phyloP scores from a whole-genome alignment of 2,113 vertebrate species.

The Tupaia tana region DNA sequence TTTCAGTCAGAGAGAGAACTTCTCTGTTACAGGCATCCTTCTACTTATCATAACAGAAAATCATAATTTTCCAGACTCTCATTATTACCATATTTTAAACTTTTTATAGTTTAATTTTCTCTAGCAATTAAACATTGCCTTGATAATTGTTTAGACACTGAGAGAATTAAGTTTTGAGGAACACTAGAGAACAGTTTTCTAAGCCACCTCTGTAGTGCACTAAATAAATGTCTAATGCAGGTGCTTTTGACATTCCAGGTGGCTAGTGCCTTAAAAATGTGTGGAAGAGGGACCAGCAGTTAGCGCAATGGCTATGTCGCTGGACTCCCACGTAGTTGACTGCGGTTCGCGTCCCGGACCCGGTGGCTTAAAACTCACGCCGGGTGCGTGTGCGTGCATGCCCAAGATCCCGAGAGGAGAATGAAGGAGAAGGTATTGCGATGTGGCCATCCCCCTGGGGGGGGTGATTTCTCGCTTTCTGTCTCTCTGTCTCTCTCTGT shows the following conservation, averaged over 20 bases:
- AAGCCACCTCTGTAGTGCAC: background rate
- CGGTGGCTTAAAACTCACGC: too few relatives aligned
- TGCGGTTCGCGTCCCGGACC: too few relatives aligned
- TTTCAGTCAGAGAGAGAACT: slow-evolving; percentile 81
- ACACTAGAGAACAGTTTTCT: slow-evolving; percentile 15
- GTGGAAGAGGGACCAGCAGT: background rate
- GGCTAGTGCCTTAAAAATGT: background rate
- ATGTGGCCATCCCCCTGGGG: too few relatives aligned
- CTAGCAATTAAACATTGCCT: background rate
- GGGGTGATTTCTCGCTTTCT: too few relatives aligned
- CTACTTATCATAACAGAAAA: slow-evolving; percentile 72
- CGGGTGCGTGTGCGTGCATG: too few relatives aligned
- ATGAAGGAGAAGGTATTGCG: too few relatives aligned
- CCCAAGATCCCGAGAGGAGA: too few relatives aligned
- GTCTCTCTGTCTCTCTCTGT: too few relatives aligned
- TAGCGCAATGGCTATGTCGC: too few relatives aligned
- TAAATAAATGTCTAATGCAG: background rate
- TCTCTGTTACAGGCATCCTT: slow-evolving; percentile 78
- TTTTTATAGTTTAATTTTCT: slow-evolving; percentile 39
- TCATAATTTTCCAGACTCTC: slow-evolving; percentile 79
- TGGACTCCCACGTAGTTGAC: too few relatives aligned
- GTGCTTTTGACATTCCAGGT: background rate
- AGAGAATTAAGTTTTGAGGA: background rate
- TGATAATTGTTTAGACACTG: background rate
- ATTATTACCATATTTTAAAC: slow-evolving; percentile 71